phyloP scores from a whole-genome alignment of 2,113 vertebrate genomes.

The Semnornis frantzii region DNA sequence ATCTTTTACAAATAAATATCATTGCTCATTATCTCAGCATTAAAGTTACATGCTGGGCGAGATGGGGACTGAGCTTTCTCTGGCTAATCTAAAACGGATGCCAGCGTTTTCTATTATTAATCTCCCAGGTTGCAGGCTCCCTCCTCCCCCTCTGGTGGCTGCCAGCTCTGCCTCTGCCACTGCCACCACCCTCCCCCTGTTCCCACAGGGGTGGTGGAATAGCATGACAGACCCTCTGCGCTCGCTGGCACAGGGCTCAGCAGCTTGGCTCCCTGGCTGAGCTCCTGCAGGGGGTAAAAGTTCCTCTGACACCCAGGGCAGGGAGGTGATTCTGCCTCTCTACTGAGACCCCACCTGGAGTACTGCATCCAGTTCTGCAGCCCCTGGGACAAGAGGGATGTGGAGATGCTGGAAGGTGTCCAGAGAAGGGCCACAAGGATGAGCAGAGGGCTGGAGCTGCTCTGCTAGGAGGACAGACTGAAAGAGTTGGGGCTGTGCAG shows the following conservation, averaged over 20 bases:
- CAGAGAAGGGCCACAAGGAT: too few species aligned
- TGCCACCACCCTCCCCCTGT: fast-evolving
- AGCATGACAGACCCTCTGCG: neutral
- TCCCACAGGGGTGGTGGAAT: neutral
- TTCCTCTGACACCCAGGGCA: fast-evolving
- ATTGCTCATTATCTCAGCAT: constrained; percentile 59
- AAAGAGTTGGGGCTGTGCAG: too few species aligned
- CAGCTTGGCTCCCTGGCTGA: fast-evolving
- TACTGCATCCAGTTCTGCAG: too few species aligned
- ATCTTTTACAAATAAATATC: constrained; percentile 72
- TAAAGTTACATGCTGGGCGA: constrained; percentile 60
- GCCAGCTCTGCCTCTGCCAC: neutral
- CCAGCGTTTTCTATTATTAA: constrained; percentile 53
- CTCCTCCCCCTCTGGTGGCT: neutral
- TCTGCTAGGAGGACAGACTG: too few species aligned
- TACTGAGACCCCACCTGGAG: too few species aligned
- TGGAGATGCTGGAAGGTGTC: too few species aligned
- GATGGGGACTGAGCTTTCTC: constrained; percentile 56
- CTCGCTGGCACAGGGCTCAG: neutral
- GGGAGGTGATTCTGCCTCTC: too few species aligned
- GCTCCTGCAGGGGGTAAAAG: neutral
- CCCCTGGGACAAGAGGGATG: too few species aligned
- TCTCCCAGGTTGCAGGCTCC: neutral
- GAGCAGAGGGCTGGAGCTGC: too few species aligned
- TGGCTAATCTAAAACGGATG: constrained; percentile 51